Conservation (phyloP, 2,888 invertebrate species). For the Synergus gifuensis region DNA sequence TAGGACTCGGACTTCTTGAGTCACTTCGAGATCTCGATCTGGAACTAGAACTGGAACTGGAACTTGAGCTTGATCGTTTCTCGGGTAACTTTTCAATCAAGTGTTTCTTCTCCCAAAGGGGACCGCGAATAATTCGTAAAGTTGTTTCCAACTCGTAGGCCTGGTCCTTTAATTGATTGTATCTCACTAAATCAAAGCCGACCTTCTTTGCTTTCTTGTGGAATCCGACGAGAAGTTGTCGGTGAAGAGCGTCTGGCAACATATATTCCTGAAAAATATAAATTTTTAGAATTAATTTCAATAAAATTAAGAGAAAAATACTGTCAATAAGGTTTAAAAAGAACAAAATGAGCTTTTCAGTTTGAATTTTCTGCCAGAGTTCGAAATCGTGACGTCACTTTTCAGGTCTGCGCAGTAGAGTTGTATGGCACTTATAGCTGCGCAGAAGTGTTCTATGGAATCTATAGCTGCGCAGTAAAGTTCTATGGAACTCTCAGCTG, state of each 20-base stretch:
- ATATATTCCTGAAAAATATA: conserved; percentile 88
- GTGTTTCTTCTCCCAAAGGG: conserved; percentile 74
- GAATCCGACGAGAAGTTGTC: conserved; percentile 90
- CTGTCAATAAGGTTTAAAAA: no score
- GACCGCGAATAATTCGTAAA: conserved; percentile 81
- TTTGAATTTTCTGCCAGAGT: not conserved
- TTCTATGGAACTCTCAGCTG: not conserved
- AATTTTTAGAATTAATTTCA: not conserved
- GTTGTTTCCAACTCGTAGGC: conserved; percentile 80
- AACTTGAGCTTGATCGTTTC: conserved; percentile 61
- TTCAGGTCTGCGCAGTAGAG: not conserved
- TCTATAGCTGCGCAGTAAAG: not conserved
- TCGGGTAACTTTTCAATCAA: conserved; percentile 60
- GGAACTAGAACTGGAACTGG: conserved; percentile 56
- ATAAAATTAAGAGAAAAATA: not conserved
- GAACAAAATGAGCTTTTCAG: not conserved
- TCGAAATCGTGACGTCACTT: not conserved
- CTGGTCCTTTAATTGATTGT: conserved; percentile 90
- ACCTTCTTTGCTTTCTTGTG: conserved; percentile 93
- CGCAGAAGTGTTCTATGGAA: not conserved
- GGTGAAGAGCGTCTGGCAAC: conserved; percentile 91
- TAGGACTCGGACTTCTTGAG: conserved; percentile 69
- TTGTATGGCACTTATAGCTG: not conserved
- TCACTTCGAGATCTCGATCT: conserved; percentile 68
- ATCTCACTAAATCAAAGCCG: conserved; percentile 89